phyloP scores from a whole-genome alignment of 2,113 vertebrate species.

The Tauraco erythrolophus region DNA sequence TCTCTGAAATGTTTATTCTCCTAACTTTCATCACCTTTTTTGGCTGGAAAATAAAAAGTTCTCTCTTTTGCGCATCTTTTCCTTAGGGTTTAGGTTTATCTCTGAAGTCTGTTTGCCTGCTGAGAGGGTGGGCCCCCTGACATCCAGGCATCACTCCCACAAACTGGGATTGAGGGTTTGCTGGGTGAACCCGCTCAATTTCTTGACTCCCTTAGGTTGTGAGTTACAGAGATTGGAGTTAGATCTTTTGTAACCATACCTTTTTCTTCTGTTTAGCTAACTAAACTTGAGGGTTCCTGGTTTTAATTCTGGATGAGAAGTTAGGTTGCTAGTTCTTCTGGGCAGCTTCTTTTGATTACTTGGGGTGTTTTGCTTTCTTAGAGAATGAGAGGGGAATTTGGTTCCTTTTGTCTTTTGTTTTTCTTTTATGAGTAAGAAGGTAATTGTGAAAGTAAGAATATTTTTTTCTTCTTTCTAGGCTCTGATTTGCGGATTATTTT shows the following conservation, averaged over 20 bases:
- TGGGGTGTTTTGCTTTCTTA: not conserved
- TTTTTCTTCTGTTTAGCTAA: not conserved
- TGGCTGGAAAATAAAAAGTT: not conserved
- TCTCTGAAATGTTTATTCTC: not conserved
- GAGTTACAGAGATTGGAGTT: not conserved
- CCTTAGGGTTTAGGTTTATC: not conserved
- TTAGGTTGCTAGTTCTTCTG: not conserved
- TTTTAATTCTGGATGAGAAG: not conserved
- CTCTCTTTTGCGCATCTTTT: not conserved
- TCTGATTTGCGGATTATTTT: not conserved
- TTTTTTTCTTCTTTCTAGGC: not conserved
- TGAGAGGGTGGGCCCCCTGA: too few relatives aligned
- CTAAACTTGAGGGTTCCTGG: not conserved
- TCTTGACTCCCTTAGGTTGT: not conserved
- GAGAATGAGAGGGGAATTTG: not conserved
- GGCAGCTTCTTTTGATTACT: not conserved
- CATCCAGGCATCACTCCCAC: not conserved
- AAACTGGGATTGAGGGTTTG: not conserved
- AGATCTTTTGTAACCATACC: not conserved
- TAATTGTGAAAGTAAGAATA: not conserved
- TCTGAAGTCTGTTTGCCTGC: fast-evolving
- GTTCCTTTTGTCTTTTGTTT: not conserved
- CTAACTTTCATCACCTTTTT: not conserved
- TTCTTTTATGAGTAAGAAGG: not conserved
- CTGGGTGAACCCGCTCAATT: not conserved